phyloP scores from a whole-genome alignment of 2,888 invertebrate species.

The Ormyrus nitidulus region DNA sequence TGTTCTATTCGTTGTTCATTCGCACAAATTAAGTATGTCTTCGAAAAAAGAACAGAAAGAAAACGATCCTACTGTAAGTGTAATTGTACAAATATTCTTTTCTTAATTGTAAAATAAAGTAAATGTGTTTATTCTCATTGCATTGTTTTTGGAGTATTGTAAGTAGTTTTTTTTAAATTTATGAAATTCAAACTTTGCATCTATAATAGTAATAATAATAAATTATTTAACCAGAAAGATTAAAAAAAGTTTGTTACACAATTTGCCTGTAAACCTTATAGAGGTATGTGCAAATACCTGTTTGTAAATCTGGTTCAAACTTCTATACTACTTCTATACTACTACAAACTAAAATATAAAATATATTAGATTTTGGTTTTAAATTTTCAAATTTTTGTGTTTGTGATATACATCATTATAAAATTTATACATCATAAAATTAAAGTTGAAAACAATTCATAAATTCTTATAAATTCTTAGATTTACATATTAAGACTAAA shows the following conservation, averaged over 20 bases:
- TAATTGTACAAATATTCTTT: neutral
- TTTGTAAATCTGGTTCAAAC: no score
- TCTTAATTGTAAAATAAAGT: neutral
- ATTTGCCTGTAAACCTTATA: no score
- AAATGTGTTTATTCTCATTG: no score
- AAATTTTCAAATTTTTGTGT: neutral
- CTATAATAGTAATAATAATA: no score
- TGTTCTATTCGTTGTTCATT: conserved; percentile 9
- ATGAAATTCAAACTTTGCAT: no score
- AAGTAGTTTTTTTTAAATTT: no score
- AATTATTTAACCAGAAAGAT: no score
- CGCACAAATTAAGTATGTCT: conserved; percentile 43
- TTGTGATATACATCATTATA: neutral
- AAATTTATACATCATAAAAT: conserved; percentile 2
- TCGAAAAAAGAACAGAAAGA: conserved; percentile 50
- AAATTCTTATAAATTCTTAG: neutral
- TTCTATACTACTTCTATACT: neutral
- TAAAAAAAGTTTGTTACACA: no score
- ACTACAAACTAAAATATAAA: neutral
- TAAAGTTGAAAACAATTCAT: conserved; percentile 6
- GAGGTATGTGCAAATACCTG: no score
- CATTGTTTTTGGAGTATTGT: no score
- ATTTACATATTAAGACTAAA: neutral
- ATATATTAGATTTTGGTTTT: neutral
- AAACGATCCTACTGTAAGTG: conserved; percentile 46